phyloP scores from a whole-genome alignment of 1,140 invertebrate genomes.

The Pseudomyrmex gracilis region DNA sequence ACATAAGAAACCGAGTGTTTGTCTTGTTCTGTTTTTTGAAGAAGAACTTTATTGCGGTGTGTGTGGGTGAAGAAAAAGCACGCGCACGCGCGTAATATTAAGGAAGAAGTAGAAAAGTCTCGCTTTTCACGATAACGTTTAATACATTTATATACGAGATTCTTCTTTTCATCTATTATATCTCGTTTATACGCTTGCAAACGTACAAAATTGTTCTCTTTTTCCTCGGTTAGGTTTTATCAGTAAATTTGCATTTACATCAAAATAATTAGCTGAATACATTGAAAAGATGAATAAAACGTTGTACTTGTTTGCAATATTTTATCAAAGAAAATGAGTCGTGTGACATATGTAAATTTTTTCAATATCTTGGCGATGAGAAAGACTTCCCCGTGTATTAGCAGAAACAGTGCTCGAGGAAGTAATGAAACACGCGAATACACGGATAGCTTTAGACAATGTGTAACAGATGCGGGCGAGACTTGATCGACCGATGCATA shows the following conservation, averaged over 20 bases:
- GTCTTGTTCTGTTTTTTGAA: not conserved
- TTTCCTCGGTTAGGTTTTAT: not conserved
- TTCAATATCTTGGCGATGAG: too few species aligned
- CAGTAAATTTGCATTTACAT: slow-evolving; percentile 8
- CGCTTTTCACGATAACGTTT: not conserved
- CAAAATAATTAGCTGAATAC: not conserved
- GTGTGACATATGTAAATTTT: too few species aligned
- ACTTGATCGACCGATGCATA: slow-evolving; percentile 42
- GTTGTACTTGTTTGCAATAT: too few species aligned
- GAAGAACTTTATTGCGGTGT: slow-evolving; percentile 11
- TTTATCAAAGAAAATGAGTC: too few species aligned
- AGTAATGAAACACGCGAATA: slow-evolving; percentile 19
- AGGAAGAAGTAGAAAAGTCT: not conserved
- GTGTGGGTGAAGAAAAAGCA: too few species aligned
- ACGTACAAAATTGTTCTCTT: not conserved
- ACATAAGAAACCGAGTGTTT: not conserved
- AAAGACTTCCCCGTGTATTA: not conserved
- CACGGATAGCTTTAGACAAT: not conserved
- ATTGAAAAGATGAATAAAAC: not conserved
- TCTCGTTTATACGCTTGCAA: not conserved
- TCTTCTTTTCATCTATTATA: not conserved
- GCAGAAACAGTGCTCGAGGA: slow-evolving; percentile 3
- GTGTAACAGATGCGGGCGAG: slow-evolving; percentile 33
- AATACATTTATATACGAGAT: not conserved
- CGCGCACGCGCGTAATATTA: not conserved